Percentiles rank a stretch among this genome's conserved stretches.
These are phyloP conservation scores for Rhegmatorhina hoffmannsi DNA, from an alignment of 2,113 vertebrate species.

Conservation along the genomic window DNA sequence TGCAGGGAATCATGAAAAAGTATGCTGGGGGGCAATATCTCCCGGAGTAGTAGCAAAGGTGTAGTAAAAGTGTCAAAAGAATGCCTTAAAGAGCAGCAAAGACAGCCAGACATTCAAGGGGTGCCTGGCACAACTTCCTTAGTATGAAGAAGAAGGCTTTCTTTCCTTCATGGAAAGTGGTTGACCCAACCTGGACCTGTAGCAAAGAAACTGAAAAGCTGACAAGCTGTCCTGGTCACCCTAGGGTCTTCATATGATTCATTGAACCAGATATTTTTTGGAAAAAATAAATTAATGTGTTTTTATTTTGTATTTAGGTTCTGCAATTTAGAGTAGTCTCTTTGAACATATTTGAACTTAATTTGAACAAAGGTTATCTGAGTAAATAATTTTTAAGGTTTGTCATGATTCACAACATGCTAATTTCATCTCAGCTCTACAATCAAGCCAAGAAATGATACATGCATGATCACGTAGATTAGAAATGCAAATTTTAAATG, in stretches of 20 bases:
- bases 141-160: background rate
- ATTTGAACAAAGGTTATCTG: background rate
- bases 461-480: background rate
- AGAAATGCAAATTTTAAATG: background rate
- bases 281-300: accelerated
- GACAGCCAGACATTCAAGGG: background rate
- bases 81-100: background rate
- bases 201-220: background rate
- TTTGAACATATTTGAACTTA: background rate
- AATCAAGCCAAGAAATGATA: background rate
- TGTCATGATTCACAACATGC: background rate
- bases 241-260: background rate
- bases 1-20: background rate
- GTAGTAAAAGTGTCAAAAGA: background rate
- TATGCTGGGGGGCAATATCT: background rate
- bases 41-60: background rate
- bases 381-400: background rate
- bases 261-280: background rate
- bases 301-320: background rate
- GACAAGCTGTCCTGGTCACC: background rate
- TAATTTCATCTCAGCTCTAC: background rate
- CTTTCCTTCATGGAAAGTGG: background rate
- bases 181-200: background rate
- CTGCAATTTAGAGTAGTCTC: background rate
- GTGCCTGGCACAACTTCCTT: background rate